phyloP scores from a whole-genome alignment of 2,888 invertebrate genomes.

The Frankliniella intonsa region DNA sequence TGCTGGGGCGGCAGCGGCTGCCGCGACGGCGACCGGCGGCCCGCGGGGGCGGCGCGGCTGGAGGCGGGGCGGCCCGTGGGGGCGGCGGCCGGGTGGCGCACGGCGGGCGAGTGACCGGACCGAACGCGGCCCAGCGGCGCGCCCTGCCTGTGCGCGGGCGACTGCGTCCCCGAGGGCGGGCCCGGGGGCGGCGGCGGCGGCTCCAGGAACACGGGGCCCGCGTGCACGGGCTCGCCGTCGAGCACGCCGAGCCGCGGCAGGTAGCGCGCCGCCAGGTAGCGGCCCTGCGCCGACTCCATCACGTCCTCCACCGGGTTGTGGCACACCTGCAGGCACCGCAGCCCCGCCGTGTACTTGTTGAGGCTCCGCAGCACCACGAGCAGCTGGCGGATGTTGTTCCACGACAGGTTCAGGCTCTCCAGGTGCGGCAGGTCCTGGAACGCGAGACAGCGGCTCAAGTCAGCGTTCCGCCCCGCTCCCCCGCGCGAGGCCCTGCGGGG shows the following conservation, averaged over 20 bases:
- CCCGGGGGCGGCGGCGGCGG: background rate
- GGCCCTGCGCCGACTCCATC: background rate
- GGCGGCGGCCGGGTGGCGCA: background rate
- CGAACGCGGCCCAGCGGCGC: background rate
- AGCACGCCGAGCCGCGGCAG: background rate
- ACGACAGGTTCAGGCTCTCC: conserved; percentile 19
- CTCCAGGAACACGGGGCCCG: conserved; percentile 6
- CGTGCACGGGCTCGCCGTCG: conserved; percentile 8
- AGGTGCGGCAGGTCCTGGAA: background rate
- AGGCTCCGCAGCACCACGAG: background rate
- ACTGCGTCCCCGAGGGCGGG: background rate
- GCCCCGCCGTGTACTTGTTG: background rate
- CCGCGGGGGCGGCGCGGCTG: background rate
- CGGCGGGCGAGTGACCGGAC: background rate
- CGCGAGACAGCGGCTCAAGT: background rate
- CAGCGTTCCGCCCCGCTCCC: too few relatives aligned
- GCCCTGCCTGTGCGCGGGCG: background rate
- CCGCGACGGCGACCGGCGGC: background rate
- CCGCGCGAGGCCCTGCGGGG: background rate
- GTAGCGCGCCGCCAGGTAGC: conserved; percentile 7
- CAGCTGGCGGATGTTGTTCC: conserved; percentile 3
- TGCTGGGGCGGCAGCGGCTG: background rate
- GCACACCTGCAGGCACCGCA: conserved; percentile 18
- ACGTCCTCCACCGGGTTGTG: conserved; percentile 23
- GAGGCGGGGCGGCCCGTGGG: background rate